phyloP scores from a whole-genome alignment of 2,113 vertebrate genomes.

The Myanophis thanlyinensis region DNA sequence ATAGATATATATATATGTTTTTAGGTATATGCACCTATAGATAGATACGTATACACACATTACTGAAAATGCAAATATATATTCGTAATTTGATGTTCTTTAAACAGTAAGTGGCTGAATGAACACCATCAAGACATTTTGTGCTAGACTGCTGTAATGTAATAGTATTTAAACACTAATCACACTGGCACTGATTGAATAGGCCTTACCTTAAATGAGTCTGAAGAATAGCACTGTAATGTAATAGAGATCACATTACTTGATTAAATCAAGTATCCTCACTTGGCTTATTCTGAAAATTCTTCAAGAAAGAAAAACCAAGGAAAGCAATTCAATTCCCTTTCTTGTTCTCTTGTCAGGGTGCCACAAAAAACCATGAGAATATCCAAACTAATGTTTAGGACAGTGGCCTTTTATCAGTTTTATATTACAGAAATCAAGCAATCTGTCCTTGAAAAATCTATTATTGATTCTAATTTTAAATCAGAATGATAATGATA shows the following conservation, averaged over 20 bases:
- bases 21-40: not conserved
- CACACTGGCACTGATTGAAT: not conserved
- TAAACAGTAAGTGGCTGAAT: constrained; percentile 1
- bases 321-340: not conserved
- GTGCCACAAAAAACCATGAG: not conserved
- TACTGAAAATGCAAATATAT: not conserved
- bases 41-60: not conserved
- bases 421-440: not conserved
- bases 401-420: not conserved
- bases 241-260: not conserved
- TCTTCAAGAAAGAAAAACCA: not conserved
- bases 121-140: not conserved
- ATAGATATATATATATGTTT: no score
- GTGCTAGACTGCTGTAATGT: not conserved
- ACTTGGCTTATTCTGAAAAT: not conserved
- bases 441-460: not conserved
- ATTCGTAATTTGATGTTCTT: not conserved
- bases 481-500: not conserved
- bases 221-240: not conserved
- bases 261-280: not conserved
- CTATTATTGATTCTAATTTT: not conserved
- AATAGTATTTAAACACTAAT: not conserved
- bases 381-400: not conserved
- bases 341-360: not conserved
- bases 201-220: not conserved